These are phyloP conservation scores for Rhabditophanes sp. DNA, from an alignment of 2,888 invertebrate genomes.

Conservation along the genomic window DNA sequence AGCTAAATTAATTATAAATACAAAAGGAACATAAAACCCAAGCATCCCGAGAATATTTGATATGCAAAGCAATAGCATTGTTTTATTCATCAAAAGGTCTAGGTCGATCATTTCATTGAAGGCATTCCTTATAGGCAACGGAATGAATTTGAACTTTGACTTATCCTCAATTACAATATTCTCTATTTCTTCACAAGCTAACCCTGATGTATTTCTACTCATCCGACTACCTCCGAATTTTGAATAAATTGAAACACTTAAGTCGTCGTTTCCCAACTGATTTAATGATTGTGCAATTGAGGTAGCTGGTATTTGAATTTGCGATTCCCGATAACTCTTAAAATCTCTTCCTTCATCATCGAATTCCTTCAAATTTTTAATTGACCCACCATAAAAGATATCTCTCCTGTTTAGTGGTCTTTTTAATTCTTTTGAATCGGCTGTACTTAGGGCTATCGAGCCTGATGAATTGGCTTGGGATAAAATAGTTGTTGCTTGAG, in stretches of 20 bases:
- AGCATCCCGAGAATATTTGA: slow-evolving; percentile 88
- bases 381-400: slow-evolving; percentile 90
- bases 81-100: slow-evolving; percentile 54
- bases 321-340: slow-evolving; percentile 19
- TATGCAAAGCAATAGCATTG: slow-evolving; percentile 72
- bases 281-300: slow-evolving; percentile 11
- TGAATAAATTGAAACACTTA: too few relatives aligned
- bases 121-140: slow-evolving; percentile 31
- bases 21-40: slow-evolving; percentile 82
- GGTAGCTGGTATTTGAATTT: slow-evolving; percentile 19
- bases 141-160: slow-evolving; percentile 27
- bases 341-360: slow-evolving; percentile 30
- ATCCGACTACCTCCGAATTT: slow-evolving; percentile 5
- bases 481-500: slow-evolving; percentile 10
- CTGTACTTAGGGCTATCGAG: slow-evolving; percentile 35
- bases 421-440: slow-evolving; percentile 36
- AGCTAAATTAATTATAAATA: slow-evolving; percentile 51
- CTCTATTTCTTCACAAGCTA: slow-evolving; percentile 6
- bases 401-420: slow-evolving; percentile 55
- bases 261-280: too few relatives aligned
- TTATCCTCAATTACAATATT: slow-evolving; percentile 6
- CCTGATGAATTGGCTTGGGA: slow-evolving; percentile 25
- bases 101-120: slow-evolving; percentile 40
- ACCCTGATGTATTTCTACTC: slow-evolving; percentile 1
- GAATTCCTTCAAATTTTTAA: slow-evolving; percentile 77